Base-by-base conservation (phyloP, 2,888 invertebrate species). In the Scaptomyza flava region DNA sequence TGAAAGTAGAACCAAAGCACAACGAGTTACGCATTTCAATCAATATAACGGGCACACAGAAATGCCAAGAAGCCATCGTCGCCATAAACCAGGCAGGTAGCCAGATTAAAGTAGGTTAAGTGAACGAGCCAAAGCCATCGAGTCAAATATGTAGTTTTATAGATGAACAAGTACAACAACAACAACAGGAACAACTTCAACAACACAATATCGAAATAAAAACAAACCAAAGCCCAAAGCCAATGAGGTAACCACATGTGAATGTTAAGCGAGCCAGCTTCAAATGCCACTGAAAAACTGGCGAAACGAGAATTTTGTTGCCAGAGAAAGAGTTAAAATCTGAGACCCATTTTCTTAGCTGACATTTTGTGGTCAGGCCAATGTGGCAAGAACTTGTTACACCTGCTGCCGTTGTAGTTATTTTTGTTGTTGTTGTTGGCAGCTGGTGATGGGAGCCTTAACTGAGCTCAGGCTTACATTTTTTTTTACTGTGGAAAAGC, bases 101-200 rank as follows among this genome's bases (percentile, higher is more conserved):
- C 71, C 77, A 56, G 82, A 81, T 73, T 71, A 79, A 90, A 89
- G 77, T 89, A 73, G 89, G 89, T 89, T 89, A 89, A 90, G 80
- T 89, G 81, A 63, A 63, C 65, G 27, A 43, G 79, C 68, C 67
- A 78, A 64, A 72, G 70, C 64, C 48, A 51, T 42, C 51, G 59
- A 80, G 61, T 67, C 48, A 79, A 83, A 86, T 77, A 74, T 72
- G 73, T 62, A 68, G 64, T 68, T 81, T 68, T 61, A 72, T 66
- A 86, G 78, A 72, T 66, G 73, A 77, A 71, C 65, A 65, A 56
- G 43, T 58, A 59, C 27, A 67, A 34, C 27, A 27, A 27, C 27
- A 27, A 27, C 27, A 27, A 27, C 23, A 17, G 1, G 23, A 20
- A 31, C 43, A 64, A 36, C 52, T 62, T 48, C 33, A 67, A 27